Percentiles rank a stretch among this genome's conserved stretches.
phyloP scores from a whole-genome alignment of 2,797 vertebrate species.

The Cirrhinus mrigala region DNA sequence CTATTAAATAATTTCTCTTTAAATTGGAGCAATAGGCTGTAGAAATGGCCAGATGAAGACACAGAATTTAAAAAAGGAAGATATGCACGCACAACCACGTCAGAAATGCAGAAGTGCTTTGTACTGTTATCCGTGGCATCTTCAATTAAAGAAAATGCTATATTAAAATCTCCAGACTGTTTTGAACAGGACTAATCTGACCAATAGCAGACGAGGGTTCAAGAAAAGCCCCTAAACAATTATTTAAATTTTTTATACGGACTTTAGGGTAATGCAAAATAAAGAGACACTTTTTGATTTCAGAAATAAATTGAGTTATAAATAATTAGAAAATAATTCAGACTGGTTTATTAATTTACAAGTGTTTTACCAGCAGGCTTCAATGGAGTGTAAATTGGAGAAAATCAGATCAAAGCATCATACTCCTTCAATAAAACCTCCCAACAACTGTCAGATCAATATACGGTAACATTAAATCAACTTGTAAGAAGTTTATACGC shows the following conservation, averaged over 20 bases:
- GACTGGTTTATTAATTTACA: not conserved
- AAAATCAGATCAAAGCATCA: constrained; percentile 9
- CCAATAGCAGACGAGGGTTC: not conserved
- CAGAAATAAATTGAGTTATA: not conserved
- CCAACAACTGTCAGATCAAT: not conserved
- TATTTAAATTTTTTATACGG: not conserved
- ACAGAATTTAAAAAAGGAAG: not conserved
- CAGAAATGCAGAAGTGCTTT: not conserved
- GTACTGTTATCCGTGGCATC: not conserved
- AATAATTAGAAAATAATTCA: not conserved
- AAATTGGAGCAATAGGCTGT: not conserved
- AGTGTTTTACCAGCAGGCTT: not conserved
- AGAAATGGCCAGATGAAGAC: not conserved
- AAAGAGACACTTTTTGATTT: not conserved
- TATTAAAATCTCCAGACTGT: not conserved
- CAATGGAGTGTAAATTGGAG: not conserved
- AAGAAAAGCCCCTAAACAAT: not conserved
- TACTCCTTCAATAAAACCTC: not conserved
- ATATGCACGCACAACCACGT: not conserved
- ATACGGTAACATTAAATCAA: not conserved
- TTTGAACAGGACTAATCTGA: not conserved
- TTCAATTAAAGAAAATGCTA: not conserved
- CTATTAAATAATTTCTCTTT: not conserved
- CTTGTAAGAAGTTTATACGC: not conserved
- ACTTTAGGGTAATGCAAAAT: not conserved